Percentiles rank a stretch among this genome's conserved stretches.
Evolutionary conservation across 2,113 vertebrate genomes (phyloP).

Genomic region (Notechis scutatus): DNA sequence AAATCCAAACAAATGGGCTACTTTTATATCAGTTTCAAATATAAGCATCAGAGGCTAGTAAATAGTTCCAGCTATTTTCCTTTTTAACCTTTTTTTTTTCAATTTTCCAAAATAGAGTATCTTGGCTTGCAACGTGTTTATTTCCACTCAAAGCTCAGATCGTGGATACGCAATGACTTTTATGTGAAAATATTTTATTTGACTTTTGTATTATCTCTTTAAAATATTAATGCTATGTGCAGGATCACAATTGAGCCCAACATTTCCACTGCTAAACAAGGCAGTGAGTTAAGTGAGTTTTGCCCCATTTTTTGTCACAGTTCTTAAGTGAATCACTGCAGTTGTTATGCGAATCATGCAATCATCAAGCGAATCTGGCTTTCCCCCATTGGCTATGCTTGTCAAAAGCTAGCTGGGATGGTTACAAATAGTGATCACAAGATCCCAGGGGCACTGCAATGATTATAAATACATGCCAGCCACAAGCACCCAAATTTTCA

Average conservation of each 20-base stretch:
- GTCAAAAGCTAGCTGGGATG: background rate
- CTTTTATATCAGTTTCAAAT: conserved; percentile 22
- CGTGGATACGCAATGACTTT: background rate
- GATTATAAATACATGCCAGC: background rate
- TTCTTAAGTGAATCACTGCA: background rate
- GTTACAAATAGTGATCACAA: background rate
- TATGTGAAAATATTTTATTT: background rate
- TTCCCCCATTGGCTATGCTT: background rate
- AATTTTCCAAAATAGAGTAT: background rate
- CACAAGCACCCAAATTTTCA: background rate
- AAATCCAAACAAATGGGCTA: conserved; percentile 45
- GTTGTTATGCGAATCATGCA: background rate
- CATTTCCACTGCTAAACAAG: background rate
- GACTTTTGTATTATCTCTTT: too few species aligned
- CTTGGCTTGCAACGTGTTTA: background rate
- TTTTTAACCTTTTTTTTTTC: background rate
- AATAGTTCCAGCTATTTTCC: background rate
- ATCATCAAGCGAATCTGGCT: background rate
- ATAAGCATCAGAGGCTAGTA: background rate
- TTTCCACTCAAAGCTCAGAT: background rate
- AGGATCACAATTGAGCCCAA: background rate
- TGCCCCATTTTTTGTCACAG: background rate
- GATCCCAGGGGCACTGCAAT: background rate
- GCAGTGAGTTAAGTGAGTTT: background rate
- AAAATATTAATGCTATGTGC: background rate